Percentiles rank a stretch among this genome's conserved stretches.
These are phyloP conservation scores for Drosophila triauraria DNA, from an alignment of 1,140 invertebrate species.

Conservation along the genomic window DNA sequence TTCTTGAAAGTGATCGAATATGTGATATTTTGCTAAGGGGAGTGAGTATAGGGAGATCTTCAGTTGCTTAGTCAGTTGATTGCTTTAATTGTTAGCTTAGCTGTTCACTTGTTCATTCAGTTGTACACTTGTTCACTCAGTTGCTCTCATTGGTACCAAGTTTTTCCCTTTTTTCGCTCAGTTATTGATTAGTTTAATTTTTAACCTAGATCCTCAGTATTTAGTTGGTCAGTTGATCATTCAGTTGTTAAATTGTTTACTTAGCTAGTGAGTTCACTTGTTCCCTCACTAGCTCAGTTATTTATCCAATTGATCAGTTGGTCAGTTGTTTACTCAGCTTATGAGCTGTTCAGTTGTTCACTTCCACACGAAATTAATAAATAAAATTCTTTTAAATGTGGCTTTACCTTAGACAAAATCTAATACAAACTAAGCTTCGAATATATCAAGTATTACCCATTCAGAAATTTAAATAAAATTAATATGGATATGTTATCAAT, in stretches of 20 bases:
- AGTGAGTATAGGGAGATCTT: too few species aligned
- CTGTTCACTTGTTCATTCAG: neutral
- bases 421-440: too few species aligned
- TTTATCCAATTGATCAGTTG: too few species aligned
- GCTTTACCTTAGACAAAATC: too few species aligned
- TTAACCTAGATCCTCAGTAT: neutral
- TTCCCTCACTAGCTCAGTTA: too few species aligned
- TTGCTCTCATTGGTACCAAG: neutral
- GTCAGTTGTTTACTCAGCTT: neutral
- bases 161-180: neutral
- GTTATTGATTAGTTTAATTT: neutral
- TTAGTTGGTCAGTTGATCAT: neutral
- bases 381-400: too few species aligned
- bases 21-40: neutral
- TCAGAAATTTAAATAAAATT: too few species aligned
- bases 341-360: neutral
- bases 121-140: neutral
- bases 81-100: neutral
- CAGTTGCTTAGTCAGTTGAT: neutral
- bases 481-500: too few species aligned
- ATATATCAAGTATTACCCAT: too few species aligned
- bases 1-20: neutral
- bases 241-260: neutral
- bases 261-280: neutral
- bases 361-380: too few species aligned